These are phyloP conservation scores for Ptyas mucosa DNA, from an alignment of 2,113 vertebrate species.

Conservation along the genomic window DNA sequence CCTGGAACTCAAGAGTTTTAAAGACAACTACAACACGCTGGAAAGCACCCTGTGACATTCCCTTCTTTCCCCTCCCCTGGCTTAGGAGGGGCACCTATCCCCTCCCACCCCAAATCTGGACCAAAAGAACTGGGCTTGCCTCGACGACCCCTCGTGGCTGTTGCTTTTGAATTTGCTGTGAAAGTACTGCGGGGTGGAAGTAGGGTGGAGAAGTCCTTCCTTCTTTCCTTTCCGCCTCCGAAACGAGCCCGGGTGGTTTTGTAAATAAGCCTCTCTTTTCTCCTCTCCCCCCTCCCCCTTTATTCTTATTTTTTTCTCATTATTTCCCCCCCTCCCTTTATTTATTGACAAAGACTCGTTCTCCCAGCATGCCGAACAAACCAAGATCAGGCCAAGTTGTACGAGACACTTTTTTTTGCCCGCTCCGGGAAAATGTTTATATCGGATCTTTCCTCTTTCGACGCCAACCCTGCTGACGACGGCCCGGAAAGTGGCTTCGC, in stretches of 20 bases:
- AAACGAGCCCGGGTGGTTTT: not conserved
- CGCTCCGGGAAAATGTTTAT: not conserved
- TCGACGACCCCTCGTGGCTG: not conserved
- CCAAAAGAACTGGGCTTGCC: not conserved
- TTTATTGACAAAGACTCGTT: not conserved
- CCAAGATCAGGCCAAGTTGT: too few relatives aligned
- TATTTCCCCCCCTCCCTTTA: not conserved
- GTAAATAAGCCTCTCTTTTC: not conserved
- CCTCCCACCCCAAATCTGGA: not conserved
- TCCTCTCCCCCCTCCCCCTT: accelerated
- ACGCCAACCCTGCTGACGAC: not conserved
- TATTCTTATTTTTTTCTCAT: not conserved
- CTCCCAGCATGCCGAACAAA: too few relatives aligned
- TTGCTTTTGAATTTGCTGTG: not conserved
- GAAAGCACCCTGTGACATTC: conserved; percentile 86
- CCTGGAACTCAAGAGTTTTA: conserved; percentile 95
- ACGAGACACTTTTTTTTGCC: not conserved
- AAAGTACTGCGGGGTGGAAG: not conserved
- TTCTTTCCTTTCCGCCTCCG: not conserved
- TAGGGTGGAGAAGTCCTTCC: not conserved
- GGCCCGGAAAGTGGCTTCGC: not conserved
- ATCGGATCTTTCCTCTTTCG: not conserved
- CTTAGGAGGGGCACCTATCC: accelerated
- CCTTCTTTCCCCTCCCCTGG: too few relatives aligned
- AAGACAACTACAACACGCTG: conserved; percentile 96